A percentile compares a stretch with the other conserved stretches of the same genome.
phyloP scores from a whole-genome alignment of 2,113 vertebrate genomes.

The Pyrgilauda ruficollis region DNA sequence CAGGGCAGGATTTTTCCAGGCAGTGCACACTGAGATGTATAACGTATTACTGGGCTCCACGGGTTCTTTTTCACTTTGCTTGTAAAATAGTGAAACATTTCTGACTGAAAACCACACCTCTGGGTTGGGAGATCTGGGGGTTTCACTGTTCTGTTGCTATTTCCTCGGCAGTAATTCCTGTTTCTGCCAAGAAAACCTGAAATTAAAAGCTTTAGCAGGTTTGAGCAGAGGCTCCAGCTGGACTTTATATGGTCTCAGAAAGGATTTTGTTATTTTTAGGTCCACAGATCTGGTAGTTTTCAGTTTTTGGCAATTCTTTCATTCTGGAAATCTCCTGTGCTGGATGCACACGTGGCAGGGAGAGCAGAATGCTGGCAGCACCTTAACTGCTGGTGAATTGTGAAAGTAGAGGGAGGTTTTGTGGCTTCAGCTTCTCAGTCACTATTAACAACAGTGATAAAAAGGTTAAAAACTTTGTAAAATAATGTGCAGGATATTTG shows the following conservation, averaged over 20 bases:
- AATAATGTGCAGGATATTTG: rapidly evolving
- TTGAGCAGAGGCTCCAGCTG: neutral
- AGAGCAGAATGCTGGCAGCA: neutral
- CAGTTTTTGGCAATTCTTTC: neutral
- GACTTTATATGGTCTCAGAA: rapidly evolving
- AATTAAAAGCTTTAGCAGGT: neutral
- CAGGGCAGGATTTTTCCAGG: neutral
- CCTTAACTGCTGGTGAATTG: rapidly evolving
- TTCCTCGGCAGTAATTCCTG: neutral
- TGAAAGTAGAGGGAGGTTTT: neutral
- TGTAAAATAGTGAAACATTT: neutral
- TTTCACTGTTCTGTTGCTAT: neutral
- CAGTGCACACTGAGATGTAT: rapidly evolving
- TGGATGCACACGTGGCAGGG: neutral
- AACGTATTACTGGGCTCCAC: rapidly evolving
- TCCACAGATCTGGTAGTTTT: neutral
- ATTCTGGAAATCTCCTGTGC: neutral
- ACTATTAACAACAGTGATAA: neutral
- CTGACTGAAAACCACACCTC: neutral
- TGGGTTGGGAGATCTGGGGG: neutral
- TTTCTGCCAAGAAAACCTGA: neutral
- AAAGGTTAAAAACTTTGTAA: neutral
- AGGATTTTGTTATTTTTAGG: neutral
- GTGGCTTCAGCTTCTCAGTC: neutral
- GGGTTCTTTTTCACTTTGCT: neutral